Base-by-base conservation (phyloP, 2,113 vertebrate species). In the Emydocephalus ijimae region DNA sequence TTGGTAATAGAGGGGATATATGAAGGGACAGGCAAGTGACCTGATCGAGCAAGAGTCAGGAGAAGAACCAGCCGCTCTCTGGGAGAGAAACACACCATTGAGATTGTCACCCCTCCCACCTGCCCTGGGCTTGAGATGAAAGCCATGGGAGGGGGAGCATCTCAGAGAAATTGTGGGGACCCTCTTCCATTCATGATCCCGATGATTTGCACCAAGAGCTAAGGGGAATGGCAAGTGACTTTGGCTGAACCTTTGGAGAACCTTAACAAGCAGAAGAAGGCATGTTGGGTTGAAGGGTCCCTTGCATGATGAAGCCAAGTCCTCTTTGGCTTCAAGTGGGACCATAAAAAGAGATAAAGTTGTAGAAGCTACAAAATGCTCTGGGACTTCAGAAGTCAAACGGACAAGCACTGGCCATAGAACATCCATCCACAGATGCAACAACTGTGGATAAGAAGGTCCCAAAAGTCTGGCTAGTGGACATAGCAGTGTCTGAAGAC, bases 111-210 rank as follows among this genome's bases (percentile, higher is more conserved):
- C 74, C 34, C 18, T 21, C 7, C 74, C 34, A 43, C 74, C 34
- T 39, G 74, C 18, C 1, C 1, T 3, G 34, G 74, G 21, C 18
- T 43, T 43, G 34, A 43, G 74, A 81, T 21, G 18, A 21, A 81
- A 43, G 34, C 34, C 34, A 10, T 3, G 8, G 34, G 18, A 6
- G 18, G 18, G 7, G 18, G 7, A 3, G 0, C 4, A 9, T 26
- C 59, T 34, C 18, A 39, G 87, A 56, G 85, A 48, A 48, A 45
- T 89, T 55, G n/a, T 21, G n/a, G 52, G 54, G 54, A 4, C n/a
- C 9, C 8, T 12, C 9, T 88, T 34, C 54, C n/a, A 88, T 12
- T 34, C 54, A 39, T 9, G 69, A 39, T 1, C 69, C 18, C n/a
- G 39, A 39, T 8, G 15, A 39, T 39, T 81, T 8, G 34, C 34